Evolutionary conservation across 2,888 invertebrate genomes (phyloP).

Genomic region (Idaea biselata): DNA sequence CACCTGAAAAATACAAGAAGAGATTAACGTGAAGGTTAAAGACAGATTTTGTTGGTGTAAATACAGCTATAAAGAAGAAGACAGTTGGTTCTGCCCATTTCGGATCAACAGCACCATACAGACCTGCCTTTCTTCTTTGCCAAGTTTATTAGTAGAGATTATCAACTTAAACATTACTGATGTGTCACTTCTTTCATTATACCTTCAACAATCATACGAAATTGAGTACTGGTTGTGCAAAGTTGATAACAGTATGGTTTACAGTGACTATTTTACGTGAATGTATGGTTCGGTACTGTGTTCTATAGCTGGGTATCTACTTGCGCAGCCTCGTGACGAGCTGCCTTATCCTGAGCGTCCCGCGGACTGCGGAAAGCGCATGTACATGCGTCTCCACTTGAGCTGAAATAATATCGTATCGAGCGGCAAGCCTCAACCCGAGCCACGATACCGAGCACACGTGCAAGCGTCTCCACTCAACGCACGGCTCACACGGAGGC

Average conservation of each 20-base stretch:
- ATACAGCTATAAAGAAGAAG: background rate
- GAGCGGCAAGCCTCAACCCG: no score
- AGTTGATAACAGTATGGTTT: background rate
- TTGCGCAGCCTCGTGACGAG: no score
- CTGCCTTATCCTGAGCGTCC: no score
- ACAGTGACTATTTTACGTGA: background rate
- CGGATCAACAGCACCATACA: no score
- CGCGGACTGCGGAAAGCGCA: no score
- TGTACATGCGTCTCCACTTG: no score
- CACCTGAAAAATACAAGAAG: conserved; percentile 70
- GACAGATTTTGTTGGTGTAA: conserved; percentile 16
- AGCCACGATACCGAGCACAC: no score
- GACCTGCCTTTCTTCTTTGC: background rate
- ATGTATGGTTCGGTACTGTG: background rate
- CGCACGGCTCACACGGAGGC: no score
- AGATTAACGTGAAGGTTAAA: conserved; percentile 30
- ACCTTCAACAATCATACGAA: background rate
- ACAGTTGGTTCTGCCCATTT: no score
- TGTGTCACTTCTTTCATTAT: background rate
- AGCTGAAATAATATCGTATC: no score
- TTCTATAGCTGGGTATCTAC: no score
- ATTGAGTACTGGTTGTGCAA: background rate
- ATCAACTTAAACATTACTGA: background rate
- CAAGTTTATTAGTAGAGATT: background rate
- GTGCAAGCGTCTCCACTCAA: no score